A percentile compares a stretch with the other conserved stretches of the same genome.
These are phyloP conservation scores for Pharmacophagus antenor DNA, from an alignment of 2,888 invertebrate species.

Conservation along the genomic window DNA sequence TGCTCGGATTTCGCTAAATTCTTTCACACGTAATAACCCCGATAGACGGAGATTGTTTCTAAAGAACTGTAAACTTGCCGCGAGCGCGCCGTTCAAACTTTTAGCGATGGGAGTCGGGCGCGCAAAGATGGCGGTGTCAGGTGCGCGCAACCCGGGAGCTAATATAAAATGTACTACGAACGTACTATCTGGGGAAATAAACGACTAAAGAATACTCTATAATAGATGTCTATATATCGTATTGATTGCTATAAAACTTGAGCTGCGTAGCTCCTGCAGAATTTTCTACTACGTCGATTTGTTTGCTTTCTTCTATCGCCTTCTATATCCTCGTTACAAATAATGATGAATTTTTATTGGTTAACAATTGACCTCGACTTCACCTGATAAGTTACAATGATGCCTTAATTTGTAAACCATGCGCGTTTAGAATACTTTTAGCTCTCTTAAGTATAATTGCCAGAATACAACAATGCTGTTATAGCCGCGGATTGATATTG, in stretches of 20 bases:
- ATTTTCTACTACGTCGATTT: not conserved
- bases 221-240: not conserved
- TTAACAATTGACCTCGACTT: too few relatives aligned
- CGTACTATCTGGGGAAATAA: conserved; percentile 6
- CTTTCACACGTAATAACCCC: too few relatives aligned
- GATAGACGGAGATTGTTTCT: conserved; percentile 17
- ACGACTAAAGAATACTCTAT: conserved; percentile 3
- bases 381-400: too few relatives aligned
- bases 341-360: too few relatives aligned
- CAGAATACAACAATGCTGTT: too few relatives aligned
- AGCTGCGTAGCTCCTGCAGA: not conserved
- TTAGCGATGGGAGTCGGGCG: conserved; percentile 5
- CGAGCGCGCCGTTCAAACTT: conserved; percentile 19
- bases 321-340: not conserved
- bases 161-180: conserved; percentile 20
- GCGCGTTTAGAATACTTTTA: too few relatives aligned
- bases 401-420: too few relatives aligned
- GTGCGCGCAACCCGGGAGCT: conserved; percentile 14
- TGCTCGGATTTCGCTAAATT: too few relatives aligned
- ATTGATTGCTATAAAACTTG: not conserved
- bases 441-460: too few relatives aligned
- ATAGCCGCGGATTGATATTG: too few relatives aligned
- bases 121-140: conserved; percentile 22
- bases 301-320: too few relatives aligned
- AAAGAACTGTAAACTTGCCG: conserved; percentile 19